These are phyloP conservation scores for Isaurus tuberculatus DNA, from an alignment of 92 coral and sea anemone genomes.

Conservation along the genomic window DNA sequence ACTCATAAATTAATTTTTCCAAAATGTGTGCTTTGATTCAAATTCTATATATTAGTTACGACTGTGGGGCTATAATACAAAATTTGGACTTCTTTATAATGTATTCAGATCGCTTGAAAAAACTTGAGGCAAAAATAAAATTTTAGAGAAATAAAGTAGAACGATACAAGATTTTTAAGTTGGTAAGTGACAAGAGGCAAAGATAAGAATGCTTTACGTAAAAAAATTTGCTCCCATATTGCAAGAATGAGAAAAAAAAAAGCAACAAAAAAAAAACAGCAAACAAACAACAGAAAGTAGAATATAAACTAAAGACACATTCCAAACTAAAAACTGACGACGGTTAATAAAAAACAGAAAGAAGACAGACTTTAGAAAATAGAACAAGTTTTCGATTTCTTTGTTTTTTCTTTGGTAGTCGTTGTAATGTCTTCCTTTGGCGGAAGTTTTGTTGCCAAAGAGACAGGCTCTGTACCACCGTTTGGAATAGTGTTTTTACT, in stretches of 20 bases:
- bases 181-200: not conserved
- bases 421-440: slow-evolving; percentile 10
- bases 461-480: not conserved
- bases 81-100: not conserved
- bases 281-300: not conserved
- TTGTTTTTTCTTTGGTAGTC: slow-evolving; percentile 15
- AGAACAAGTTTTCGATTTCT: slow-evolving; percentile 34
- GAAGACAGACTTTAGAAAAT: not conserved
- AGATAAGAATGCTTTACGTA: not conserved
- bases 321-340: not conserved
- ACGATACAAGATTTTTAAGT: not conserved
- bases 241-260: not conserved
- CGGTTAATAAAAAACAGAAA: not conserved
- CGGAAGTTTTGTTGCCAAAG: not conserved
- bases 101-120: not conserved
- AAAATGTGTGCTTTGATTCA: not conserved
- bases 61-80: not conserved
- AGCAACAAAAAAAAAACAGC: not conserved
- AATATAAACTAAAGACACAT: slow-evolving; percentile 2
- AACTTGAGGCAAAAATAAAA: not conserved
- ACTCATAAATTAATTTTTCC: not conserved
- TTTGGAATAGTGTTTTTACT: not conserved
- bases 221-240: not conserved
- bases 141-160: not conserved
- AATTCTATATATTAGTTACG: not conserved